Evolutionary conservation across 2,797 vertebrate species (phyloP), one percentile per base, ranked within the genome.

Genomic region (Silurus aristotelis): DNA sequence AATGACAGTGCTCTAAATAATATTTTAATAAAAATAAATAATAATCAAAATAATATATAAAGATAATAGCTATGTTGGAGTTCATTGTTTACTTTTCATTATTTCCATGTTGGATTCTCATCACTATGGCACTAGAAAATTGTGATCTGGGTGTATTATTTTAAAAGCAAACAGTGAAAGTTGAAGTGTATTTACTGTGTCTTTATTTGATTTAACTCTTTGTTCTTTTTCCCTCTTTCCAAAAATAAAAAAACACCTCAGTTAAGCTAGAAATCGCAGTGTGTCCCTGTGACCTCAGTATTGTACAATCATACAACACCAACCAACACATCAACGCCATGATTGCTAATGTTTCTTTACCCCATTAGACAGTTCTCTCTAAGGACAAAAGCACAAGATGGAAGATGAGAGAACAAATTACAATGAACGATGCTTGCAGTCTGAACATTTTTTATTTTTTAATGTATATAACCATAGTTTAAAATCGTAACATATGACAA

Each of bases 381-480:
- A 31, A 79, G 27, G 20, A 63, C 77, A 79, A 79, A 63, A n/a
- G 27, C 14, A 64, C 20, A 72, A 68, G 72, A 83, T 71, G 64
- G 38, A 78, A 78, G 25, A 83, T 27, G 80, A 56, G 63, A 0
- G 13, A 17, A 1, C 20, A 8, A 5, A 20, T 17, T 6, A 68
- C 61, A 68, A 15, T 46, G 52, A n/a, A 75, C 25, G 0, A 82
- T 43, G 25, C 60, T 43, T 31, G 31, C 3, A 52, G 7, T 17
- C 55, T 67, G 14, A 78, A 22, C 14, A 27, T 43, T 1, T 78
- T 38, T 78, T 22, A 60, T 31, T 25, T 38, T 0, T 78, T 78
- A 61, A 52, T 52, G 10, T 10, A 61, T 22, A 43, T 22, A 4
- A 22, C 10, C 48, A 56, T 31, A 38, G 31, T 66, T 31, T 67